phyloP scores from a whole-genome alignment of 2,797 vertebrate genomes.

The Iguana delicatissima region DNA sequence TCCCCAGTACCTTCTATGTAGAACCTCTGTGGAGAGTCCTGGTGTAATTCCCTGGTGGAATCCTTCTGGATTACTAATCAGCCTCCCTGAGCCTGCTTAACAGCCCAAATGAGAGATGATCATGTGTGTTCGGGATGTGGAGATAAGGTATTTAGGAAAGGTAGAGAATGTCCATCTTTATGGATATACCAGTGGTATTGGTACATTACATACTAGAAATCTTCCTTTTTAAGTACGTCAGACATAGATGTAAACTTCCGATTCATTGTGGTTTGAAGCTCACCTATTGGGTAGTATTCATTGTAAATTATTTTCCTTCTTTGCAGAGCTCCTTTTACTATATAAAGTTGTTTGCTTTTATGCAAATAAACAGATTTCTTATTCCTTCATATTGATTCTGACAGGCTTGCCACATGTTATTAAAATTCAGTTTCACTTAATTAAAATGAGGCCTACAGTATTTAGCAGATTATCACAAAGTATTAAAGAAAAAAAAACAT shows the following conservation, averaged over 20 bases:
- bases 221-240: not conserved
- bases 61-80: too few species aligned
- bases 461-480: slow-evolving; percentile 12
- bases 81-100: too few species aligned
- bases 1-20: too few species aligned
- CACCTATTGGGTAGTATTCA: not conserved
- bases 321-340: not conserved
- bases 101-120: too few species aligned
- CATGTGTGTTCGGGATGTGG: too few species aligned
- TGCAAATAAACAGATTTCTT: not conserved
- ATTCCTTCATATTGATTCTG: not conserved
- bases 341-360: not conserved
- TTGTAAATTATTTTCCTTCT: not conserved
- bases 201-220: not conserved
- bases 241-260: not conserved
- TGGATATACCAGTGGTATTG: too few species aligned
- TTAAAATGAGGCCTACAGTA: slow-evolving; percentile 17
- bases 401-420: slow-evolving; percentile 38
- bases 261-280: not conserved
- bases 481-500: not conserved
- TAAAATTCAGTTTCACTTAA: slow-evolving; percentile 39
- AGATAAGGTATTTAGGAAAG: not conserved
- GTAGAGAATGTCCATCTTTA: not conserved
- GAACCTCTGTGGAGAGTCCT: too few species aligned
- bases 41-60: too few species aligned